Percentiles rank a stretch among this genome's conserved stretches.
Evolutionary conservation across 2,888 invertebrate genomes (phyloP).

Genomic region (Microchrysa polita): DNA sequence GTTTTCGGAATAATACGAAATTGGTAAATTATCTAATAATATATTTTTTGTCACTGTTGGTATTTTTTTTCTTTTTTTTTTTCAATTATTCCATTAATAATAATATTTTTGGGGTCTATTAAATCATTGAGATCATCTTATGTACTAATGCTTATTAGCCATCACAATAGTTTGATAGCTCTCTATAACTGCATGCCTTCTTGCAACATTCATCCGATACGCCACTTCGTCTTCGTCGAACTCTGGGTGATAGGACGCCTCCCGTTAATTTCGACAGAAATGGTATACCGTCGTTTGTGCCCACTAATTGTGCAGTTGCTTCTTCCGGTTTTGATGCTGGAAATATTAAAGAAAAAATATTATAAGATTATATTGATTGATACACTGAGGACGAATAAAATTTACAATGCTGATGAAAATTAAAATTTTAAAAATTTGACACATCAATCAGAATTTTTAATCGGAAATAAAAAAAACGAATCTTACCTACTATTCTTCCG

Average conservation of each 20-base stretch:
- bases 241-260: slow-evolving; percentile 15
- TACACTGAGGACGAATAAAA: too few species aligned
- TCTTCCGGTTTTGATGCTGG: neutral
- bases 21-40: too few species aligned
- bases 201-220: slow-evolving; percentile 41
- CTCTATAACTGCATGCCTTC: slow-evolving; percentile 37
- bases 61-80: too few species aligned
- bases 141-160: neutral
- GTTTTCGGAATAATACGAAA: neutral
- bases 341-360: neutral
- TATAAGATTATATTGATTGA: too few species aligned
- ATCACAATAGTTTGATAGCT: slow-evolving; percentile 32
- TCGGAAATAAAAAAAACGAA: too few species aligned
- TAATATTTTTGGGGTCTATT: neutral
- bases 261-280: slow-evolving; percentile 33
- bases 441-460: too few species aligned
- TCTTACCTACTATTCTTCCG: slow-evolving; percentile 20
- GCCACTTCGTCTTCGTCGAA: slow-evolving; percentile 26
- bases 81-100: neutral
- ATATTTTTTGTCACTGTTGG: neutral
- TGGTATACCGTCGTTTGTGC: neutral
- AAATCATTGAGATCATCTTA: neutral
- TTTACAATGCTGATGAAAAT: neutral
- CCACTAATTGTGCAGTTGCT: neutral
- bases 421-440: neutral